These are phyloP conservation scores for Kryphioiulus occultus DNA, from an alignment of 2,888 invertebrate genomes.

Conservation along the genomic window DNA sequence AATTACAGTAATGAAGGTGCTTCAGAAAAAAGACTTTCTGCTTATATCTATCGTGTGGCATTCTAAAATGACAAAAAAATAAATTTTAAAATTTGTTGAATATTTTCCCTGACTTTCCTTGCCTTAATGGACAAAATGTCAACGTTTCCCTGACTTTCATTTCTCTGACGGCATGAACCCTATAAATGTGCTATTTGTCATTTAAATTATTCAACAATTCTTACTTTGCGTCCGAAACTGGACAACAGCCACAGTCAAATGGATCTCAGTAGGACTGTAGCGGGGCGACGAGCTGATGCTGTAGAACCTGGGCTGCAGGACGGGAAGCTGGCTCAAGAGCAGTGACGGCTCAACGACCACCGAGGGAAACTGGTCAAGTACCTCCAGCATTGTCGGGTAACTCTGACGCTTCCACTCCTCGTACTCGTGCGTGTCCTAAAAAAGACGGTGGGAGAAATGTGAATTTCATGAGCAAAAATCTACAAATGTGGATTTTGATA, in stretches of 20 bases:
- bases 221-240: conserved; percentile 59
- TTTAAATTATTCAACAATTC: too few species aligned
- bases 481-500: too few species aligned
- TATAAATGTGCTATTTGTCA: too few species aligned
- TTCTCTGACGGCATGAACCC: too few species aligned
- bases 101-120: too few species aligned
- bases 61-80: too few species aligned
- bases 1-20: too few species aligned
- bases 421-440: conserved; percentile 56
- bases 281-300: conserved; percentile 61
- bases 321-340: conserved; percentile 60
- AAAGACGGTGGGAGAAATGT: neutral
- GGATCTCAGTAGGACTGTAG: conserved; percentile 59
- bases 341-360: conserved; percentile 59
- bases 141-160: neutral
- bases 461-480: neutral
- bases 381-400: conserved; percentile 60
- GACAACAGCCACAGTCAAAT: conserved; percentile 61
- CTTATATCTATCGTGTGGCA: too few species aligned
- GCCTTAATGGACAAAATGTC: too few species aligned
- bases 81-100: too few species aligned
- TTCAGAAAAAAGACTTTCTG: too few species aligned
- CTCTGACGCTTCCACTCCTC: conserved; percentile 60
- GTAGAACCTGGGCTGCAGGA: conserved; percentile 62
- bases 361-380: conserved; percentile 61